These are phyloP conservation scores for Spatulosminthurus flaviceps DNA, from an alignment of 2,888 invertebrate species.

Conservation along the genomic window DNA sequence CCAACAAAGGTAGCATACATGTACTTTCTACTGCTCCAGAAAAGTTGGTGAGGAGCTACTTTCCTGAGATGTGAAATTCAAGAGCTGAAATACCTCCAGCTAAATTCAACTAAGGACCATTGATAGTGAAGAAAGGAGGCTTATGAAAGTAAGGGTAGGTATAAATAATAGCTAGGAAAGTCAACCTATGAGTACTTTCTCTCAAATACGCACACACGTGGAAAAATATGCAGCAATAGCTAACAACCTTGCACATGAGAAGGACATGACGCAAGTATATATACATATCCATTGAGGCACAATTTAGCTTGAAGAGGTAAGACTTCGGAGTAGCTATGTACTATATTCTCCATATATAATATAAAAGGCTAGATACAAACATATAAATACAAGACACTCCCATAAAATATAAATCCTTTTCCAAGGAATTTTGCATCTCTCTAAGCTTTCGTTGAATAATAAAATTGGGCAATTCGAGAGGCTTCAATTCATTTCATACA, in stretches of 20 bases:
- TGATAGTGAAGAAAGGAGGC: background rate
- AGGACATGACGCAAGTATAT: background rate
- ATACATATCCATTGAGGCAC: slow-evolving; percentile 9
- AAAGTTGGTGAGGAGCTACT: background rate
- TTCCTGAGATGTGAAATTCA: slow-evolving; percentile 6
- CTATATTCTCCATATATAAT: too few relatives aligned
- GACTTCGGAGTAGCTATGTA: background rate
- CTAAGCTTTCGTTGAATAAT: slow-evolving; percentile 41
- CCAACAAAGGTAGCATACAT: too few relatives aligned
- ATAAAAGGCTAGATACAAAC: background rate
- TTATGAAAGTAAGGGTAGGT: background rate
- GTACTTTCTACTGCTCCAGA: too few relatives aligned
- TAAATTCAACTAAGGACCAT: slow-evolving; percentile 3
- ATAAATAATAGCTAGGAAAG: background rate
- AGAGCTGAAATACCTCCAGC: slow-evolving; percentile 4
- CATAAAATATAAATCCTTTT: slow-evolving; percentile 45
- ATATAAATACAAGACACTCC: slow-evolving; percentile 12
- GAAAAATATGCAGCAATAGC: background rate
- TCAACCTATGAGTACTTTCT: background rate
- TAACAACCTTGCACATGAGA: background rate
- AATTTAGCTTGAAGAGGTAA: slow-evolving; percentile 14
- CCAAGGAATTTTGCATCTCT: slow-evolving; percentile 42
- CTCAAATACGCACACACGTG: background rate
- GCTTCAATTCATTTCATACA: slow-evolving; percentile 42
- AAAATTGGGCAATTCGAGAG: slow-evolving; percentile 42